A percentile compares a stretch with the other conserved stretches of the same genome.
These are phyloP conservation scores for Mormyrus hasselquistii DNA, from an alignment of 2,797 vertebrate genomes.

Conservation along the genomic window DNA sequence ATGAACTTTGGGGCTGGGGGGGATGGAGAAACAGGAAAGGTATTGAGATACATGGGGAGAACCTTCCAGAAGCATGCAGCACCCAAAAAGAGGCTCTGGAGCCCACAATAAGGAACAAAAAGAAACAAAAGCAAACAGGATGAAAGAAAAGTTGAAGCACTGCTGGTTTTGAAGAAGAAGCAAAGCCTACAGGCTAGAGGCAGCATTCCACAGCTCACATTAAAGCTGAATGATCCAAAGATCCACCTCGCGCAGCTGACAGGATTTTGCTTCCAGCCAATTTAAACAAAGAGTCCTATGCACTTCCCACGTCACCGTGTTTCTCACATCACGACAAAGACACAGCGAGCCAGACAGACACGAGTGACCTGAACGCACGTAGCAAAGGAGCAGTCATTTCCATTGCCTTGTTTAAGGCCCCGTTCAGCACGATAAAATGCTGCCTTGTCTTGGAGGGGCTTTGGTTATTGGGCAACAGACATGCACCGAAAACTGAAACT, in stretches of 20 bases:
- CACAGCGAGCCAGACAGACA: neutral
- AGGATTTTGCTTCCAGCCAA: neutral
- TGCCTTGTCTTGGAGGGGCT: neutral
- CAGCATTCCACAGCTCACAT: neutral
- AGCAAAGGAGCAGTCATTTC: slow-evolving; percentile 29
- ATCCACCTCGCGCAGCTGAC: neutral
- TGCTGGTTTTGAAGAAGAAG: neutral
- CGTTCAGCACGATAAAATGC: slow-evolving; percentile 36
- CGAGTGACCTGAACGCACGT: neutral
- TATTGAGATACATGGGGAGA: neutral
- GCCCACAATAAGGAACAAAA: neutral
- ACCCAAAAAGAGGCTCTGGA: neutral
- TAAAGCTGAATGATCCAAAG: neutral
- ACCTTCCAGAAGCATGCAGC: neutral
- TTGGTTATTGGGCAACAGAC: slow-evolving; percentile 20
- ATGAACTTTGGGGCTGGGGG: slow-evolving; percentile 13
- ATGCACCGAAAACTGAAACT: slow-evolving; percentile 17
- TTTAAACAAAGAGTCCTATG: neutral
- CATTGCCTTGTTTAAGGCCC: slow-evolving; percentile 38
- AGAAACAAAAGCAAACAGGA: neutral
- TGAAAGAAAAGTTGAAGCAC: neutral
- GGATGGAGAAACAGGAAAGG: neutral
- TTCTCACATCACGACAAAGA: neutral
- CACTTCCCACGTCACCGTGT: neutral
- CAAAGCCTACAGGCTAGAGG: neutral